These are phyloP conservation scores for Centroberyx gerrardi DNA, from an alignment of 2,797 vertebrate genomes.

Conservation along the genomic window DNA sequence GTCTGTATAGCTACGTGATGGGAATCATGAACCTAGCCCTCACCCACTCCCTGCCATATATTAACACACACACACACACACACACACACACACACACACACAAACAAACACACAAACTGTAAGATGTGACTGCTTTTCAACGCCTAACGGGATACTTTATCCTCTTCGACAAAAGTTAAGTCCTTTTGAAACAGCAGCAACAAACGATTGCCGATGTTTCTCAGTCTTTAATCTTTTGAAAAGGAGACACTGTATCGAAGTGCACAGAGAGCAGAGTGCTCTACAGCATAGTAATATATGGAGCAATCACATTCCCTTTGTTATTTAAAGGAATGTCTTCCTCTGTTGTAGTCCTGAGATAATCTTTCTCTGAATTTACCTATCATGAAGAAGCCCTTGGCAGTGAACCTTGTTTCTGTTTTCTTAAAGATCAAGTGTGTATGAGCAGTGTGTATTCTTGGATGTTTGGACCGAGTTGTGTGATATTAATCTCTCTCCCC, in stretches of 20 bases:
- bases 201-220: conserved; percentile 31
- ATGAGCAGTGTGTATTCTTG: neutral
- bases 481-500: conserved; percentile 27
- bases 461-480: conserved; percentile 20
- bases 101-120: neutral
- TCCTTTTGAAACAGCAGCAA: conserved; percentile 23
- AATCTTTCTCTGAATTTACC: conserved; percentile 32
- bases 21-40: conserved; percentile 23
- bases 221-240: conserved; percentile 16
- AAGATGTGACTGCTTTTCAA: conserved; percentile 2
- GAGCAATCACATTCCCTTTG: conserved; percentile 19
- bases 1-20: conserved; percentile 1
- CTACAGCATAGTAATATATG: conserved; percentile 12
- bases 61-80: neutral
- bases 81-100: neutral
- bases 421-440: neutral
- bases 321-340: conserved; percentile 27
- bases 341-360: conserved; percentile 17
- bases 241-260: conserved; percentile 29
- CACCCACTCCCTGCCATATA: neutral
- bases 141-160: conserved; percentile 9
- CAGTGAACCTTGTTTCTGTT: neutral
- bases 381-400: neutral
- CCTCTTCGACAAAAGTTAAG: conserved; percentile 11
- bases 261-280: conserved; percentile 33